Conservation (phyloP, 2,888 invertebrate species). For the Cephus runcator region DNA sequence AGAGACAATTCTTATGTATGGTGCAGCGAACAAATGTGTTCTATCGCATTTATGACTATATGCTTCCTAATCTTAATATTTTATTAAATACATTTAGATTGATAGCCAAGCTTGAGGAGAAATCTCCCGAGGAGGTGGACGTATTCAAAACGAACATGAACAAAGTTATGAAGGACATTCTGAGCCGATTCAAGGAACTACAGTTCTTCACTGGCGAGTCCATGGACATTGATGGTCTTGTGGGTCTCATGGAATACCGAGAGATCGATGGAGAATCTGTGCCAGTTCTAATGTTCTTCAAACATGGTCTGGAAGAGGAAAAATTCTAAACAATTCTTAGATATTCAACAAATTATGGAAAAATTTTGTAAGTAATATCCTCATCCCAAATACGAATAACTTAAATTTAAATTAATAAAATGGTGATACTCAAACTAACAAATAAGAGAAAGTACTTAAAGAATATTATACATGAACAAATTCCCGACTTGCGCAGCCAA, state of each 20-base stretch:
- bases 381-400: neutral
- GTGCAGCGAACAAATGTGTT: neutral
- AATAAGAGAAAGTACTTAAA: neutral
- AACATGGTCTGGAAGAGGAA: constrained; percentile 94
- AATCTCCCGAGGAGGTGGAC: constrained; percentile 85
- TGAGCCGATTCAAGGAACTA: constrained; percentile 90
- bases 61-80: no score
- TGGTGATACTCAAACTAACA: neutral
- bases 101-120: constrained; percentile 83
- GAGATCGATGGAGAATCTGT: constrained; percentile 84
- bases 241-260: constrained; percentile 93
- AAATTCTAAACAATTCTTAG: constrained; percentile 79
- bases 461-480: constrained; percentile 33
- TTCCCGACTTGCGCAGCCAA: constrained; percentile 38
- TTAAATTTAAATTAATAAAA: neutral
- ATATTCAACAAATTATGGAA: constrained; percentile 56
- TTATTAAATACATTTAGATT: constrained; percentile 62
- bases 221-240: constrained; percentile 93
- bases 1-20: neutral
- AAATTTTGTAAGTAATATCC: constrained; percentile 56
- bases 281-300: constrained; percentile 95
- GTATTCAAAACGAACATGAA: constrained; percentile 92
- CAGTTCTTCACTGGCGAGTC: constrained; percentile 94
- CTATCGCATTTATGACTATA: no score
- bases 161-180: constrained; percentile 91